Percentiles rank a stretch among this genome's conserved stretches.
These are phyloP conservation scores for Ectemnius lituratus DNA, from an alignment of 2,888 invertebrate species.

Conservation along the genomic window DNA sequence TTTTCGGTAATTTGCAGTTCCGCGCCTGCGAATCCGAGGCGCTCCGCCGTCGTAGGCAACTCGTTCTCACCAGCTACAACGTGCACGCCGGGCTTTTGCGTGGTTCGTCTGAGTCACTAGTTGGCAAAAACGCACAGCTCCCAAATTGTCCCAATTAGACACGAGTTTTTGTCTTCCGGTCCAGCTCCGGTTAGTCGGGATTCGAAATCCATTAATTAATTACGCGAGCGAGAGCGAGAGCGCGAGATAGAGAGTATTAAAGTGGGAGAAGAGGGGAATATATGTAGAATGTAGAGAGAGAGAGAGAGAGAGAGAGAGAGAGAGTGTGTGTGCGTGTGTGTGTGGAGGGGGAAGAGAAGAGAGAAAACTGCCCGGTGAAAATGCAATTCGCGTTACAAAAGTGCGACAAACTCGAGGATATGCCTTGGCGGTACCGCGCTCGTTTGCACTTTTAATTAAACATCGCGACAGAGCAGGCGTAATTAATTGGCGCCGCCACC, in stretches of 20 bases:
- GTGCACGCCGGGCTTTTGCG: neutral
- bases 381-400: slow-evolving; percentile 45
- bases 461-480: slow-evolving; percentile 58
- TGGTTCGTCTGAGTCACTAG: too few species aligned
- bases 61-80: neutral
- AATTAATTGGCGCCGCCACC: slow-evolving; percentile 56
- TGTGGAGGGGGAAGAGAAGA: slow-evolving; percentile 12
- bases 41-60: neutral
- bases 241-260: too few species aligned
- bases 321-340: slow-evolving; percentile 22
- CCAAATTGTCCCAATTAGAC: slow-evolving; percentile 56
- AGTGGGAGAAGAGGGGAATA: too few species aligned
- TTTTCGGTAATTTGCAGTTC: slow-evolving; percentile 39
- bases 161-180: slow-evolving; percentile 35
- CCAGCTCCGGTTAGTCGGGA: slow-evolving; percentile 29
- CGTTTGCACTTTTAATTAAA: slow-evolving; percentile 65
- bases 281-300: too few species aligned
- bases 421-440: slow-evolving; percentile 31
- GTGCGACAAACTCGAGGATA: slow-evolving; percentile 42
- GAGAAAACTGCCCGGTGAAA: slow-evolving; percentile 40
- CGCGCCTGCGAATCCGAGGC: slow-evolving; percentile 20
- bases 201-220: slow-evolving; percentile 62
- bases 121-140: slow-evolving; percentile 8
- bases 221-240: slow-evolving; percentile 32
- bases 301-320: neutral